These are phyloP conservation scores for Drosophila stalkeri DNA, from an alignment of 2,888 invertebrate species.

Conservation along the genomic window DNA sequence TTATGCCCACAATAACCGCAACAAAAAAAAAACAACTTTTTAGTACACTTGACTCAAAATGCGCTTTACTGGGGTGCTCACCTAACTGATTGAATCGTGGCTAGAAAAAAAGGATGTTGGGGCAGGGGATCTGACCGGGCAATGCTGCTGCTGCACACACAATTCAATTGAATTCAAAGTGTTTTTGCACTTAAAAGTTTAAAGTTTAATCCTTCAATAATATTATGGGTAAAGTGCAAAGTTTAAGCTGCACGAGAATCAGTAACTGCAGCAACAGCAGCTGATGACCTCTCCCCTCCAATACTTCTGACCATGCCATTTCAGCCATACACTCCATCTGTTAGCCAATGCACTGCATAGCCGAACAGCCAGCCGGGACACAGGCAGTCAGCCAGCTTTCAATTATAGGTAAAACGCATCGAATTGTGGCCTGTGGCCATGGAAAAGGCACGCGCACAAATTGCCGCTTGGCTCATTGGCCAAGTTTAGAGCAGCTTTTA, in stretches of 20 bases:
- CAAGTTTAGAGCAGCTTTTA: constrained; percentile 47
- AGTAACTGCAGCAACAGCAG: neutral
- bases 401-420: constrained; percentile 50
- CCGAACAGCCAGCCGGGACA: neutral
- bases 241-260: constrained; percentile 54
- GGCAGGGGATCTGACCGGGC: no score
- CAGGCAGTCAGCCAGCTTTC: constrained; percentile 24
- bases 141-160: constrained; percentile 35
- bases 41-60: constrained; percentile 65
- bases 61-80: constrained; percentile 40
- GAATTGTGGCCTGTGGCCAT: constrained; percentile 42
- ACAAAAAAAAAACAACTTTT: constrained; percentile 72
- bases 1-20: constrained; percentile 63
- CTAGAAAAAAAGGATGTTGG: no score
- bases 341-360: neutral
- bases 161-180: constrained; percentile 74
- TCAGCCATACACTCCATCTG: neutral
- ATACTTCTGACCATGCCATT: neutral
- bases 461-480: constrained; percentile 49
- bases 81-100: constrained; percentile 15
- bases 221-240: constrained; percentile 75
- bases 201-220: constrained; percentile 81
- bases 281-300: neutral
- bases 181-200: constrained; percentile 81
- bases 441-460: constrained; percentile 28